Evolutionary conservation across 2,888 invertebrate species (phyloP).

Genomic region (Machimus atricapillus): DNA sequence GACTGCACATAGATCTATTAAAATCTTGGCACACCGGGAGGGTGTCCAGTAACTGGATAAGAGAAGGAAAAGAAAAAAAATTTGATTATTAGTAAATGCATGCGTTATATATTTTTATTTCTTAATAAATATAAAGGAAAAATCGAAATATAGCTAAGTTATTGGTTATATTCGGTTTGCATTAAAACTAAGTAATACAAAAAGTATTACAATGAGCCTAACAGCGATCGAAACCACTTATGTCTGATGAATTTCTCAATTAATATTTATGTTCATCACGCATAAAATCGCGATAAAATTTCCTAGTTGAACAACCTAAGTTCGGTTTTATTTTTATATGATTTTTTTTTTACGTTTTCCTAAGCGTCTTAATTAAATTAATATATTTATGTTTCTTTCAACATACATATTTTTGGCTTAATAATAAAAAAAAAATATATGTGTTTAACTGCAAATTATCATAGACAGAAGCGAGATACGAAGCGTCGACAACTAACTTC

Average conservation of each 20-base stretch:
- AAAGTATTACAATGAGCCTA: conserved; percentile 10
- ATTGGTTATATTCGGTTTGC: conserved; percentile 14
- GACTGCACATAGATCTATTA: conserved; percentile 96
- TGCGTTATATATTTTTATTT: background rate
- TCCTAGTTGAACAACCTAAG: background rate
- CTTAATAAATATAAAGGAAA: background rate
- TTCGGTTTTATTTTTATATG: background rate
- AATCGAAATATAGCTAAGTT: conserved; percentile 15
- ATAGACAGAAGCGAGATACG: conserved; percentile 3
- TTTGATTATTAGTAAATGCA: background rate
- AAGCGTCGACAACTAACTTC: conserved; percentile 8
- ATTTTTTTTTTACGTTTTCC: background rate
- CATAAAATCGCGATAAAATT: background rate
- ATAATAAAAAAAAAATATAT: conserved; percentile 8
- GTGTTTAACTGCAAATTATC: conserved; percentile 19
- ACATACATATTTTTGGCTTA: background rate
- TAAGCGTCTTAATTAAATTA: background rate
- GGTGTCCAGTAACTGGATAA: conserved; percentile 98
- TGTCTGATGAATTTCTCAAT: background rate
- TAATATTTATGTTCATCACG: background rate
- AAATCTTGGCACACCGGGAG: conserved; percentile 99
- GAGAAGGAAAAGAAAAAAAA: conserved; percentile 15
- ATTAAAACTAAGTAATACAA: conserved; percentile 23
- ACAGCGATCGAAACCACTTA: background rate
- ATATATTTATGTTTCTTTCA: background rate